Evolutionary conservation across 2,888 invertebrate species (phyloP).

Genomic region (Ectropis crepuscularia): DNA sequence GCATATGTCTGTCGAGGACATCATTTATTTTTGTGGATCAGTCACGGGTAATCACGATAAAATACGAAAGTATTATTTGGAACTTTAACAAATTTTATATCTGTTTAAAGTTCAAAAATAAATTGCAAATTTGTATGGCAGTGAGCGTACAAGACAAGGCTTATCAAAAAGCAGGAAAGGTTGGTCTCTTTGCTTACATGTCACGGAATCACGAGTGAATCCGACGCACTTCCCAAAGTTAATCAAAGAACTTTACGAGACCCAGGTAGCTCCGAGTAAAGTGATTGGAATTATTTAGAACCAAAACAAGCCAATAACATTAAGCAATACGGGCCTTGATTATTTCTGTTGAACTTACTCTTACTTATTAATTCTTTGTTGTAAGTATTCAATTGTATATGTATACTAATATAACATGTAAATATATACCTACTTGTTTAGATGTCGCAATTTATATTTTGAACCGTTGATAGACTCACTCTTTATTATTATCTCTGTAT

Average conservation of each 20-base stretch:
- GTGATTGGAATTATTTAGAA: constrained; percentile 68
- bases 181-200: constrained; percentile 57
- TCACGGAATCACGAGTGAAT: constrained; percentile 66
- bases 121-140: background rate
- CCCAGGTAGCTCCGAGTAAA: constrained; percentile 53
- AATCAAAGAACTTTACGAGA: constrained; percentile 68
- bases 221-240: constrained; percentile 63
- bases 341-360: constrained; percentile 13
- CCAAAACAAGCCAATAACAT: constrained; percentile 49
- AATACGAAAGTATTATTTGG: no score
- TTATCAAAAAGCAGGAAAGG: constrained; percentile 38
- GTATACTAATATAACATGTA: no score
- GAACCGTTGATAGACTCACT: no score
- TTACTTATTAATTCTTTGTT: background rate
- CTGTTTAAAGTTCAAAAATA: background rate
- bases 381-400: background rate
- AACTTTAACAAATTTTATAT: background rate
- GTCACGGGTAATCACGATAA: no score
- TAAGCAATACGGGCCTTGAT: constrained; percentile 26
- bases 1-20: background rate
- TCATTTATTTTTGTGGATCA: no score
- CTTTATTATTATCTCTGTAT: no score
- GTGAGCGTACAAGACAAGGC: constrained; percentile 13
- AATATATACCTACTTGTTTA: no score
- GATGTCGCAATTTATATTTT: no score